Conservation (phyloP, 2,888 invertebrate genomes). For the Volucella inanis region DNA sequence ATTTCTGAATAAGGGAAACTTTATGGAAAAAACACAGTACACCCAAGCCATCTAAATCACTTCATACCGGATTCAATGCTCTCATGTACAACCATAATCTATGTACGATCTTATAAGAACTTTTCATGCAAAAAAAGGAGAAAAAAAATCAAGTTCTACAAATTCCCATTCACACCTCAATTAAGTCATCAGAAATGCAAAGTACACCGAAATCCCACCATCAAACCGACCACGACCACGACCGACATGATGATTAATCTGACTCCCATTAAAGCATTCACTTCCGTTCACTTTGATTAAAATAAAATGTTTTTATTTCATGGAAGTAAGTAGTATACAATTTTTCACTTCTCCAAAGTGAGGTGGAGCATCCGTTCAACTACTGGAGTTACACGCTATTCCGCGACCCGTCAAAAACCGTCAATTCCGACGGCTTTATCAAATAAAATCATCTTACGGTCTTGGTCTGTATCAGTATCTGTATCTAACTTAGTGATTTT, state of each 20-base stretch:
- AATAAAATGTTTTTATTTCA: slow-evolving; percentile 67
- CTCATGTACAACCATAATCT: neutral
- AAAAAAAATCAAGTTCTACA: neutral
- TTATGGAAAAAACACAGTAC: too few species aligned
- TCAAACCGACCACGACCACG: slow-evolving; percentile 19
- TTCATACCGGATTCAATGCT: slow-evolving; percentile 13
- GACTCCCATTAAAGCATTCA: slow-evolving; percentile 67
- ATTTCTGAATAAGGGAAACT: too few species aligned
- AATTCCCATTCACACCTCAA: slow-evolving; percentile 61
- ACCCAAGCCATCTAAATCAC: neutral
- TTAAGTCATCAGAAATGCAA: slow-evolving; percentile 50
- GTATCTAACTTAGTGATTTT: slow-evolving; percentile 68
- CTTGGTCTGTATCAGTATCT: slow-evolving; percentile 40
- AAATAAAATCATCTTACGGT: slow-evolving; percentile 71
- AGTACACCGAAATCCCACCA: slow-evolving; percentile 48
- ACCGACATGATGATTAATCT: slow-evolving; percentile 55
- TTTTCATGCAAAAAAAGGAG: slow-evolving; percentile 18
- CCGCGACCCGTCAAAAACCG: neutral
- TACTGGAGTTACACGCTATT: slow-evolving; percentile 38
- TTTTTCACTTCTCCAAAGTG: slow-evolving; percentile 34
- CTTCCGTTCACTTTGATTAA: slow-evolving; percentile 66
- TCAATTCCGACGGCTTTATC: slow-evolving; percentile 51
- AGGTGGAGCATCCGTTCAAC: neutral
- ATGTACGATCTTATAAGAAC: neutral
- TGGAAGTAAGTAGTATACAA: slow-evolving; percentile 43